Base-by-base conservation (phyloP, 2,797 vertebrate genomes). In the Hippopotamyrus pictus region DNA sequence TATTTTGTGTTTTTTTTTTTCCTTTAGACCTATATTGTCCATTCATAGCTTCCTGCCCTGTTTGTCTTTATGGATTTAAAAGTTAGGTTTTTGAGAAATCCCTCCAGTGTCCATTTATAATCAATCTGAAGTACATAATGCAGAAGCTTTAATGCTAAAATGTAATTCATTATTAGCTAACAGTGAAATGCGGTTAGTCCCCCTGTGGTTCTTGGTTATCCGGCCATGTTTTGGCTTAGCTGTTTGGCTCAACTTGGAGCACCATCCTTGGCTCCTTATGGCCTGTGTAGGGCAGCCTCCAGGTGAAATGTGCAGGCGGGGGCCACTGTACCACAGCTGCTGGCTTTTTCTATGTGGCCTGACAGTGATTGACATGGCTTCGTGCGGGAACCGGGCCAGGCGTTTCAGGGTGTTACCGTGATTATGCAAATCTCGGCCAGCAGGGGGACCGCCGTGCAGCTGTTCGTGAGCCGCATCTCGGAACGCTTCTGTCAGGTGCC, bases 371-470 rank as follows among this genome's bases (percentile, higher is more conserved):
- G 94, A 90, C 93, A 89, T 86, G 88, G 85, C 84, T 90, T 85
- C 57, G 85, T 57, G 87, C 91, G 88, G 92, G 90, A 93, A 91
- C 91, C 92, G 90, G 82, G 89, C 91, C 84, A 89, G 92, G 69
- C 91, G 90, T 88, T 93, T 92, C 90, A 85, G 92, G 91, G 92
- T 93, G 91, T 93, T 91, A 90, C 88, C 92, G 91, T 91, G 91
- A 94, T 95, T 93, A 94, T 95, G 93, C 91, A 93, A 94, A 94
- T 95, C 88, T 90, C 91, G 89, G 90, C 92, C 92, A 90, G 83
- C 90, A 29, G 79, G 25, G 91, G 92, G 89, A 93, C 73, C 88
- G 83, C 25, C 1, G 79, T 85, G 90, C 82, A 89, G 53, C 44
- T 87, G 54, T 91, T 88, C 88, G 65, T 48, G 84, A 87, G 88